phyloP scores from a whole-genome alignment of 2,797 vertebrate genomes.

The Simalia tracyae region DNA sequence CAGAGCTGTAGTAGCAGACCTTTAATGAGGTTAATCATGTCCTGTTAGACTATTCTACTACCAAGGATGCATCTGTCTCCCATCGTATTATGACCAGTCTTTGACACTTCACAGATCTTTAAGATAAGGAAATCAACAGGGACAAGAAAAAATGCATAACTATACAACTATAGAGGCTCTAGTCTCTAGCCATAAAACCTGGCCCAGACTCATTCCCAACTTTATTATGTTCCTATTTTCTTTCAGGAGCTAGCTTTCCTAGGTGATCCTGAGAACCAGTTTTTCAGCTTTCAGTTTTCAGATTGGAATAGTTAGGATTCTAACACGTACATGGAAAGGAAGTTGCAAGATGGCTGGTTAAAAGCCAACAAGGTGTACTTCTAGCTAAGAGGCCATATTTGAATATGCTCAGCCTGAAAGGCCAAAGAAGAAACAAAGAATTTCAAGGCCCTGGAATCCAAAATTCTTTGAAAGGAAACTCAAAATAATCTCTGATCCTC shows the following conservation, averaged over 20 bases:
- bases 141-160: neutral
- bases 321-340: neutral
- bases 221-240: neutral
- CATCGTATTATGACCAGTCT: neutral
- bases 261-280: neutral
- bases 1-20: neutral
- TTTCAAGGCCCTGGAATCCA: neutral
- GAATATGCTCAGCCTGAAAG: neutral
- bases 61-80: neutral
- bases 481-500: neutral
- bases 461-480: neutral
- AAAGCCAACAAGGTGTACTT: too few species aligned
- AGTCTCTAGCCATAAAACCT: neutral
- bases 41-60: neutral
- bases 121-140: neutral
- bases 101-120: neutral
- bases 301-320: neutral
- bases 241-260: neutral
- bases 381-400: neutral
- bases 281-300: neutral
- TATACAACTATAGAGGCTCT: neutral
- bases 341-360: neutral
- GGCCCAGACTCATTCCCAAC: neutral
- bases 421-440: neutral
- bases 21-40: neutral